Evolutionary conservation across 2,113 vertebrate genomes (phyloP), one percentile per base, ranked within the genome.

Genomic region (Alethe diademata): DNA sequence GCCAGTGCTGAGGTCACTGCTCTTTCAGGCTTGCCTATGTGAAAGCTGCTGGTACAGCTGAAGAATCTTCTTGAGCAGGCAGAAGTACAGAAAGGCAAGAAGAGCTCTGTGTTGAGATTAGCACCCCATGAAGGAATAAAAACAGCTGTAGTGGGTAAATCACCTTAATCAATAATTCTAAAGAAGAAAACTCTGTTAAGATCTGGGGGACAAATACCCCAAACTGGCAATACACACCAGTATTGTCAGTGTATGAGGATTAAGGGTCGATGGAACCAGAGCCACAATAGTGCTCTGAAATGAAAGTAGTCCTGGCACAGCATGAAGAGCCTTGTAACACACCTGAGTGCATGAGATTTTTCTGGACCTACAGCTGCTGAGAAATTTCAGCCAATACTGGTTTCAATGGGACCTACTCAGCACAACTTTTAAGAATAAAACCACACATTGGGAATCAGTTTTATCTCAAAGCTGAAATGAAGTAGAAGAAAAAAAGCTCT

Each of bases 1-100:
- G 92, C 67, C 79, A 84, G 72, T 64, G 86, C 93, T 96, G 94
- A 96, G 88, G 82, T 94, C 93, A 86, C 82, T 78, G 75, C 75
- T 94, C 88, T 94, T 88, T 84, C 31, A 19, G 66, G 17, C 64
- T 90, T 47, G 61, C 56, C 75, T 83, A 6, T 26, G 20, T 48
- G 43, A 84, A 78, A 92, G 74, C 36, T 86, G 38, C 36, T 82
- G 75, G 50, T 64, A 9, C 14, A 76, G 35, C 4, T 64, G 24
- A 24, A 83, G 22, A 64, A 12, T 51, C n/a, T 36, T 82, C 70
- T 31, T 19, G 42, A 80, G 61, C 43, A 80, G 71, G n/a, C 54
- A 61, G 53, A 84, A 33, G 12, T n/a, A 43, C 4, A 29, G 47
- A 50, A 56, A 80, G 45, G 33, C 19, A 60, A 88, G 69, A 78